Percentiles rank a stretch among this genome's conserved stretches.
Evolutionary conservation across 2,888 invertebrate species (phyloP).

Genomic region (Lottia gigantea): DNA sequence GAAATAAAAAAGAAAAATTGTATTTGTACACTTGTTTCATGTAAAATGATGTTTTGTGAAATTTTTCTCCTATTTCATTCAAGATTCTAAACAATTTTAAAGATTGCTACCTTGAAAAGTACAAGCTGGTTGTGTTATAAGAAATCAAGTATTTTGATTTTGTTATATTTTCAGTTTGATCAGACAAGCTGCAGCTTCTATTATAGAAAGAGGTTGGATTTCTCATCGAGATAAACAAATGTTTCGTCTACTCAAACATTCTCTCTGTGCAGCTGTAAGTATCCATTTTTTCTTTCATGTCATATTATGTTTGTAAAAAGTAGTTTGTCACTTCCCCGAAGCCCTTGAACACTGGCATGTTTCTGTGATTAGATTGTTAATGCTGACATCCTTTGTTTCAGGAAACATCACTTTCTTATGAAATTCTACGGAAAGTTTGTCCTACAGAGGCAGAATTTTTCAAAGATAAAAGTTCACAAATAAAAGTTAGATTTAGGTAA

Average conservation of each 20-base stretch:
- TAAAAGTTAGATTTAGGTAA: conserved; percentile 63
- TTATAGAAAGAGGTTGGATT: conserved; percentile 66
- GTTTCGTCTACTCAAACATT: conserved; percentile 66
- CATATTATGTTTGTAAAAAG: no score
- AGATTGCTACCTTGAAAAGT: no score
- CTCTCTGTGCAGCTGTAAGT: conserved; percentile 67
- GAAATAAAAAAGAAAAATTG: no score
- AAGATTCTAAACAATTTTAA: no score
- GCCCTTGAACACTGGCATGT: no score
- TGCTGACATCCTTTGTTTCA: conserved; percentile 27
- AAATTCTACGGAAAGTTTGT: conserved; percentile 64
- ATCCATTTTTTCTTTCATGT: neutral
- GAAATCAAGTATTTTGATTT: no score
- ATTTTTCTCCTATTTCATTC: no score
- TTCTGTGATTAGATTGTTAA: no score
- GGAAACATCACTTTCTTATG: conserved; percentile 66
- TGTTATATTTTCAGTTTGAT: conserved; percentile 37
- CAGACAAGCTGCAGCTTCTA: conserved; percentile 51
- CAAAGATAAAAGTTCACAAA: conserved; percentile 58
- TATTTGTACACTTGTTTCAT: no score
- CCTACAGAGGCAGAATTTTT: conserved; percentile 66
- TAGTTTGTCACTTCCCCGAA: no score
- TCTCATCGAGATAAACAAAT: conserved; percentile 64
- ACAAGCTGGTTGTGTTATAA: no score
- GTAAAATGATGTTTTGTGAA: no score